Evolutionary conservation across 1,140 invertebrate genomes (phyloP), one percentile per base, ranked within the genome.

Genomic region (Camponotus vicinus): DNA sequence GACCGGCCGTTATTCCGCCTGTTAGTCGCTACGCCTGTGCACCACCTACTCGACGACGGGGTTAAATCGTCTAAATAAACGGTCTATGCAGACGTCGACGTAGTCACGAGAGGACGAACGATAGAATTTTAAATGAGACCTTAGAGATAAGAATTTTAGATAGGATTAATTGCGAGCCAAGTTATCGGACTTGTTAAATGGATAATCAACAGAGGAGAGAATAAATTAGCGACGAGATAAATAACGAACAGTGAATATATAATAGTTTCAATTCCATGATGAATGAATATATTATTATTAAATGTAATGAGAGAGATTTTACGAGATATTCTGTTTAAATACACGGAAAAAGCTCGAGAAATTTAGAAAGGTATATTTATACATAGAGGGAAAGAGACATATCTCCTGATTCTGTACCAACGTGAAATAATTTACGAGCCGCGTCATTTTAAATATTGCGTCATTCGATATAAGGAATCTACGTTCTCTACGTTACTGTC

Each of bases 1-100:
- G 61, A 45, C 59, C 11, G 32, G 63, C 80, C 37, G 18, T 61
- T 70, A 76, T 64, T 80, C 27, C 6, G 34, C 18, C 82, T 70
- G 59, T 89, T 89, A 89, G 88, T 89, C 76, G 88, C 70, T 59
- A 49, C 77, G 57, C 42, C 73, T 52, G n/a, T 63, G 52, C 61
- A 6, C 57, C 59, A 76, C 59, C 59, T 27, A 76, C 63, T 82
- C 67, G 37, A 67, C 34, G 34, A 61, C 76, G 52, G 37, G 45
- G 79, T 83, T 83, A 83, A 83, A 82, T 80, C 78, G 78, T 9
- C 37, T 52, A 34, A 34, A 63, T 42, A 59, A 40, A 45, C 57
- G 59, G 55, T 75, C 69, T 61, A 75, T 11, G 52, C 21, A 37
- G 34, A 42, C 64, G 49, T 70, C 32, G 15, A 71, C 52, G 49